phyloP scores from a whole-genome alignment of 2,797 vertebrate species.

The Sylvia borin region DNA sequence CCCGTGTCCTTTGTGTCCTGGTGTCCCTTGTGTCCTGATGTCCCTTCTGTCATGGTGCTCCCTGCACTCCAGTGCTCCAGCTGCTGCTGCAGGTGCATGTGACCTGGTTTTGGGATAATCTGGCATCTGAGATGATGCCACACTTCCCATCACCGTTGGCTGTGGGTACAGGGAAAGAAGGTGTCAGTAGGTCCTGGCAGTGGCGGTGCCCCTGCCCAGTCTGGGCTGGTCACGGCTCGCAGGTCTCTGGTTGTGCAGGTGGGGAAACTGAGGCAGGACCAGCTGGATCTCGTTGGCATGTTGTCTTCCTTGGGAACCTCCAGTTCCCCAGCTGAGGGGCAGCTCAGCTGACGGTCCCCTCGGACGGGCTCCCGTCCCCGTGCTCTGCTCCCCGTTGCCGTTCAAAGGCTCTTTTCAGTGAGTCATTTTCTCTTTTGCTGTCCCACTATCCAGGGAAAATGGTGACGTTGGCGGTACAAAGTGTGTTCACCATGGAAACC shows the following conservation, averaged over 20 bases:
- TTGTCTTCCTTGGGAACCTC: not conserved
- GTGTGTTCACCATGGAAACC: slow-evolving; percentile 69
- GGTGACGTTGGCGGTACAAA: slow-evolving; percentile 51
- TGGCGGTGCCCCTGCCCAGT: not conserved
- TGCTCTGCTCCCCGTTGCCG: not conserved
- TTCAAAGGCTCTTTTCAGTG: slow-evolving; percentile 43
- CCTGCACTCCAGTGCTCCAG: not conserved
- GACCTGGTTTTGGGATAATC: not conserved
- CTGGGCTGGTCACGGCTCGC: not conserved
- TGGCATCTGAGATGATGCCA: not conserved
- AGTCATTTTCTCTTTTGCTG: slow-evolving; percentile 62
- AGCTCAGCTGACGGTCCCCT: not conserved
- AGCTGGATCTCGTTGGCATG: fast-evolving
- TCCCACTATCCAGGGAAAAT: slow-evolving; percentile 63
- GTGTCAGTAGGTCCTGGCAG: not conserved
- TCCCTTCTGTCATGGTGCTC: not conserved
- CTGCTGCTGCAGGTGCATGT: not conserved
- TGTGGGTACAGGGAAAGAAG: not conserved
- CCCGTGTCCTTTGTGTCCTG: not conserved
- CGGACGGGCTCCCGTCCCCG: not conserved
- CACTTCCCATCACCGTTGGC: fast-evolving
- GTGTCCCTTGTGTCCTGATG: not conserved
- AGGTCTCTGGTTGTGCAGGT: not conserved
- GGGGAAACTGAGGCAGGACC: not conserved
- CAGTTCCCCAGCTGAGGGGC: not conserved